Evolutionary conservation across 2,797 vertebrate genomes (phyloP).

Genomic region (Heteromormyrus szaboi): DNA sequence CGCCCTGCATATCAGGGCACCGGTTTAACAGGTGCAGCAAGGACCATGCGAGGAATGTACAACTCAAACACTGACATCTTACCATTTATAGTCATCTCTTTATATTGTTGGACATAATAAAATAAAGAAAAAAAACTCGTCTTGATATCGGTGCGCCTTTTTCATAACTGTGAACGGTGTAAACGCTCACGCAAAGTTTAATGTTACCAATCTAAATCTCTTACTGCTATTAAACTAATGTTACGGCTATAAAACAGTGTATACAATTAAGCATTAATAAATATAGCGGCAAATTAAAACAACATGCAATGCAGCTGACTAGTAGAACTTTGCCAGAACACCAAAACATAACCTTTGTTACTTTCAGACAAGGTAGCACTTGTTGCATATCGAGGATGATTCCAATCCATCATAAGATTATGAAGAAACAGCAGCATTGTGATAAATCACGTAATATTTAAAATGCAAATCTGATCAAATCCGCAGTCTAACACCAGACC

Average conservation of each 20-base stretch:
- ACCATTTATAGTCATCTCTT: background rate
- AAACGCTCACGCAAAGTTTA: background rate
- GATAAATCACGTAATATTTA: background rate
- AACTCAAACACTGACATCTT: background rate
- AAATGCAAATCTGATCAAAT: background rate
- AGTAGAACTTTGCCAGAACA: background rate
- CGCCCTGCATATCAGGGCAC: background rate
- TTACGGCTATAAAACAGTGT: background rate
- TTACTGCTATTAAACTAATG: background rate
- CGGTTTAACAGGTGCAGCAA: conserved; percentile 5
- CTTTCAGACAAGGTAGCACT: background rate
- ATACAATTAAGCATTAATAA: background rate
- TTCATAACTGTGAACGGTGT: background rate
- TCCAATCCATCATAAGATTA: background rate
- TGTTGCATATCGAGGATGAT: background rate
- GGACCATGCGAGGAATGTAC: background rate
- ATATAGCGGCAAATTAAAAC: background rate
- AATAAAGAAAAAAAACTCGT: background rate
- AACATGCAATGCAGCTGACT: background rate
- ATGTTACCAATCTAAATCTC: background rate
- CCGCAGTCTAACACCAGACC: background rate
- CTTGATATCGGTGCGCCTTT: background rate
- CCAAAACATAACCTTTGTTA: background rate
- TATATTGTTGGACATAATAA: background rate
- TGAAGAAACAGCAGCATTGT: background rate